phyloP scores from a whole-genome alignment of 2,113 vertebrate species.

The Oreocharis arfaki region DNA sequence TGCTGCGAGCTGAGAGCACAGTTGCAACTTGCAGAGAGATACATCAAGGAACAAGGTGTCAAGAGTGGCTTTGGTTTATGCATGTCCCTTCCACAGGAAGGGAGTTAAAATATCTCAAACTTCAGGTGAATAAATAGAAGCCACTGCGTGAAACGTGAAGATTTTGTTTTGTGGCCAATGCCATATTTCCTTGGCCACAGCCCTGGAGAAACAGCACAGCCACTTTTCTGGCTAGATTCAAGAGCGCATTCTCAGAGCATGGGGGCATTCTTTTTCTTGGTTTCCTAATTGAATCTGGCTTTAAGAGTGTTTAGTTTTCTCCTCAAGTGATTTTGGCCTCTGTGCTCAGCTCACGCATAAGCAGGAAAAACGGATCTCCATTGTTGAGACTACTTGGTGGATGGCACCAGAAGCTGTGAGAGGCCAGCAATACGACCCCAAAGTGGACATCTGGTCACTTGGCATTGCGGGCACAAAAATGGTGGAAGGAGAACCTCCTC shows the following conservation, averaged over 20 bases:
- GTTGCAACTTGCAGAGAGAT: not conserved
- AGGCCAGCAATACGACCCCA: slow-evolving; percentile 89
- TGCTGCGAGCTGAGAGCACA: not conserved
- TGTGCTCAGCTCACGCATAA: slow-evolving; percentile 95
- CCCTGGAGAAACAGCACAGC: not conserved
- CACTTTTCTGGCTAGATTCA: not conserved
- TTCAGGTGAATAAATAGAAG: not conserved
- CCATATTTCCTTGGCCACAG: not conserved
- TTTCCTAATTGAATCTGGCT: not conserved
- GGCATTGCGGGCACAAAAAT: slow-evolving; percentile 98
- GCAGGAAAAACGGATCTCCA: slow-evolving; percentile 93
- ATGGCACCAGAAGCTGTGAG: slow-evolving; percentile 97
- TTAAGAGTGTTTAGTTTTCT: not conserved
- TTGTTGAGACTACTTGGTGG: slow-evolving; percentile 95
- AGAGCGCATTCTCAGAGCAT: fast-evolving
- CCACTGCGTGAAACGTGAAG: not conserved
- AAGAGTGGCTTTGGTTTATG: not conserved
- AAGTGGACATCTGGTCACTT: slow-evolving; percentile 96
- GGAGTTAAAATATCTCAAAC: not conserved
- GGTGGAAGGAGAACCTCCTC: slow-evolving; percentile 95
- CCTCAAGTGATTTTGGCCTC: slow-evolving; percentile 93
- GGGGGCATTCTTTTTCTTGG: not conserved
- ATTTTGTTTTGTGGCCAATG: not conserved
- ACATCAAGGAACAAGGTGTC: not conserved
- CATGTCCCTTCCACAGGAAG: not conserved